Evolutionary conservation across 2,797 vertebrate genomes (phyloP), one percentile per base, ranked within the genome.

Genomic region (Mormyrops attenuatus): DNA sequence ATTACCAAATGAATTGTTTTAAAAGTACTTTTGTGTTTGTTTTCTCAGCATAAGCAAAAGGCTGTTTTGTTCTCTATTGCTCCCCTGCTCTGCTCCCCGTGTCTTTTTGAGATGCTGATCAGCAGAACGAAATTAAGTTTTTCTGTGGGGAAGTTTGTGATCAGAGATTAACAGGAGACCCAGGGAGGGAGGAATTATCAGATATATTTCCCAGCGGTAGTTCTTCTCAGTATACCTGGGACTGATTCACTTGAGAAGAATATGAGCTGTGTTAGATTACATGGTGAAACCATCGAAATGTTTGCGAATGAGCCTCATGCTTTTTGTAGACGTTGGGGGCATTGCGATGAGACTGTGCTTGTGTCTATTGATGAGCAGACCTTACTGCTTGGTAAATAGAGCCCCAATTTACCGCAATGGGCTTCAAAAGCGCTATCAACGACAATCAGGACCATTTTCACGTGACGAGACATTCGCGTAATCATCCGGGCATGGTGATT

Each of bases 141-240:
- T 86, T 89, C 90, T 91, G 92, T 92, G 91, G 92, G 82, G 88
- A 88, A 86, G 82, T 63, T 90, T 57, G 49, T 90, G 89, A 91
- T 93, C 91, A 69, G 90, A 90, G 91, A 94, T 94, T 93, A 94
- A 92, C 89, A 90, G 86, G 44, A 87, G 17, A 52, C 15, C 82
- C 82, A 49, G 82, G 86, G 88, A 20, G 4, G 93, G 91, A 89
- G 13, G 13, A 92, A 91, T 91, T 57, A 93, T 91, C 91, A 89
- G 49, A 87, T 89, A 88, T 82, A 90, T 92, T 92, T 90, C 90
- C 92, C 90, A 92, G 9, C 52, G 47, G 63, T 86, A 92, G 90
- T 91, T 90, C 88, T 89, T 89, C 90, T 26, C 52, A 17, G 34
- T 41, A 30, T 52, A 13, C 85, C 50, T 55, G 85, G 50, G 13